These are phyloP conservation scores for Arizona elegans DNA, from an alignment of 2,113 vertebrate genomes.

Conservation along the genomic window DNA sequence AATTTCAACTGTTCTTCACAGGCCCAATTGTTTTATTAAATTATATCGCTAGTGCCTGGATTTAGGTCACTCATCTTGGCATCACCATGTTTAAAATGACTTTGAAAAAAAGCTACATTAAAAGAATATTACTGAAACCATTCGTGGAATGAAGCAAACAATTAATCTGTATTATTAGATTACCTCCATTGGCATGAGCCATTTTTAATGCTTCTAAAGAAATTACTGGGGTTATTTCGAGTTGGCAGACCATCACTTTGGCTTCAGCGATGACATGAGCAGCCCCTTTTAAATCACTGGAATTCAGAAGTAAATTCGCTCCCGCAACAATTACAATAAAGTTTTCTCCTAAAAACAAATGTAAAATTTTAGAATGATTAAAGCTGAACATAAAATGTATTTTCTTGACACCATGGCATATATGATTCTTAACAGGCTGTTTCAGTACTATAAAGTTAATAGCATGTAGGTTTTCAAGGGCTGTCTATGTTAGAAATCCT, in stretches of 20 bases:
- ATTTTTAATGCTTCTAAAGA: slow-evolving; percentile 85
- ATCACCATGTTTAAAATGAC: neutral
- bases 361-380: neutral
- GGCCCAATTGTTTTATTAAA: neutral
- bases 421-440: neutral
- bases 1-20: neutral
- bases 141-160: slow-evolving; percentile 18
- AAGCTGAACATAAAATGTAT: neutral
- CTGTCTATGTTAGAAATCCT: neutral
- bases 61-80: neutral
- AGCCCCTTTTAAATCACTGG: slow-evolving; percentile 79
- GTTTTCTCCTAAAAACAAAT: slow-evolving; percentile 82
- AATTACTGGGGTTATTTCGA: slow-evolving; percentile 82
- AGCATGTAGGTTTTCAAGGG: neutral
- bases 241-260: slow-evolving; percentile 90
- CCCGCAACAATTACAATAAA: slow-evolving; percentile 94
- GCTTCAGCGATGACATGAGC: slow-evolving; percentile 73
- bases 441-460: neutral
- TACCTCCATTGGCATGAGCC: slow-evolving; percentile 82
- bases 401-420: neutral
- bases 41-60: slow-evolving; percentile 1
- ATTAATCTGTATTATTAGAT: slow-evolving; percentile 44
- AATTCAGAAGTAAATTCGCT: slow-evolving; percentile 86
- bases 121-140: slow-evolving; percentile 27
- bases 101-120: neutral